Base-by-base conservation (phyloP, 1,140 invertebrate genomes). In the Saccostrea glomerata region DNA sequence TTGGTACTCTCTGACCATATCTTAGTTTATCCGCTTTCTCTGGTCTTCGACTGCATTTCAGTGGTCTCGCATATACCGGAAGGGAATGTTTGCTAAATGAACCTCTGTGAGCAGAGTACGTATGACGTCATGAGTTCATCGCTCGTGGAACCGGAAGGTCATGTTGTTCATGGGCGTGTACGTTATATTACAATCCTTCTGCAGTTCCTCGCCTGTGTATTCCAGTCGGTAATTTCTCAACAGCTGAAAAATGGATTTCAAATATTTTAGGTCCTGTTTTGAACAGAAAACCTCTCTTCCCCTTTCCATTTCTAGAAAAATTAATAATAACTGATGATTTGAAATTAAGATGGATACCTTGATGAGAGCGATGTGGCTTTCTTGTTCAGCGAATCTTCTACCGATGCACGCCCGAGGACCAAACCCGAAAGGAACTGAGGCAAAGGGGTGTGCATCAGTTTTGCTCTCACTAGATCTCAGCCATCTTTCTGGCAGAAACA, bases 341-440 rank as follows among this genome's bases (percentile, higher is more conserved):
- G 9, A 77, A 82, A 95, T 95, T 96, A 47, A 47, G 5, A 47
- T 9, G 47, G 47, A 47, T 47, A 98, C 97, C 94, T 96, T 96
- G 58, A 98, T 94, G 11, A 98, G 92, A n/a, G 97, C 95, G 23
- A 97, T 96, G 90, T 97, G 96, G 92, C 98, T 97, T 94, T 98
- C 98, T 94, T 98, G 98, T 93, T 98, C 98, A 11, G 98, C 98
- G 82, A 99, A 95, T 93, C 98, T 96, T 92, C 97, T 96, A 2
- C 98, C 98, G 82, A 98, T 97, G 91, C 98, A 99, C 13, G 97
- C 96, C 88, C 98, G 95, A 36, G 97, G 96, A 0, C 98, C 98
- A 94, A 98, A 97, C 0, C 98, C 98, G 95, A 99, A 99, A 0
- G 98, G 98, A 73, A 98, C 93, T 5, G 97, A 96, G 3, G 97